Evolutionary conservation across 2,888 invertebrate genomes (phyloP).

Genomic region (Podabrus alpinus): DNA sequence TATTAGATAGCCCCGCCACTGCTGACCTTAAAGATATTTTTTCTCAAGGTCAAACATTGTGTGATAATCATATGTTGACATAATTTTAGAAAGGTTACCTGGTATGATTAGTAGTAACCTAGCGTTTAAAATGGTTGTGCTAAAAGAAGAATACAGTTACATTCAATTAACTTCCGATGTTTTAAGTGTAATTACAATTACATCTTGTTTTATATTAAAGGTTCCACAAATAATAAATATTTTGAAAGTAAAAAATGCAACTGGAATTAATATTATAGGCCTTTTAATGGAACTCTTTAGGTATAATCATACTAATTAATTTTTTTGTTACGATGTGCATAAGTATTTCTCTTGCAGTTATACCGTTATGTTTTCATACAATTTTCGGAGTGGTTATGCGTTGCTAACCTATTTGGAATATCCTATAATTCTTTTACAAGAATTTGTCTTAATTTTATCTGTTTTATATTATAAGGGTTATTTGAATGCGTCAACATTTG

Average conservation of each 20-base stretch:
- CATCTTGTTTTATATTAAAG: slow-evolving; percentile 77
- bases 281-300: slow-evolving; percentile 71
- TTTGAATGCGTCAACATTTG: slow-evolving; percentile 55
- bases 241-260: slow-evolving; percentile 65
- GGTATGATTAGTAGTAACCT: neutral
- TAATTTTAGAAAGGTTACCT: neutral
- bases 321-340: neutral
- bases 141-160: slow-evolving; percentile 25
- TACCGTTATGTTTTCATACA: slow-evolving; percentile 80
- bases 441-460: slow-evolving; percentile 72
- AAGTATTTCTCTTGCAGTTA: slow-evolving; percentile 65
- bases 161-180: slow-evolving; percentile 55
- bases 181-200: slow-evolving; percentile 75
- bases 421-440: slow-evolving; percentile 77
- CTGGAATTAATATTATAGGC: slow-evolving; percentile 70
- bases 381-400: slow-evolving; percentile 74
- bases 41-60: neutral
- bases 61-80: neutral
- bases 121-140: slow-evolving; percentile 17
- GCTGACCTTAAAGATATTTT: neutral
- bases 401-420: slow-evolving; percentile 82
- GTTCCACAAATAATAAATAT: slow-evolving; percentile 80
- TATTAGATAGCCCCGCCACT: neutral
- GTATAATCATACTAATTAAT: slow-evolving; percentile 54
- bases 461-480: slow-evolving; percentile 70